These are phyloP conservation scores for Sternotherus odoratus DNA, from an alignment of 2,797 vertebrate genomes.

Conservation along the genomic window DNA sequence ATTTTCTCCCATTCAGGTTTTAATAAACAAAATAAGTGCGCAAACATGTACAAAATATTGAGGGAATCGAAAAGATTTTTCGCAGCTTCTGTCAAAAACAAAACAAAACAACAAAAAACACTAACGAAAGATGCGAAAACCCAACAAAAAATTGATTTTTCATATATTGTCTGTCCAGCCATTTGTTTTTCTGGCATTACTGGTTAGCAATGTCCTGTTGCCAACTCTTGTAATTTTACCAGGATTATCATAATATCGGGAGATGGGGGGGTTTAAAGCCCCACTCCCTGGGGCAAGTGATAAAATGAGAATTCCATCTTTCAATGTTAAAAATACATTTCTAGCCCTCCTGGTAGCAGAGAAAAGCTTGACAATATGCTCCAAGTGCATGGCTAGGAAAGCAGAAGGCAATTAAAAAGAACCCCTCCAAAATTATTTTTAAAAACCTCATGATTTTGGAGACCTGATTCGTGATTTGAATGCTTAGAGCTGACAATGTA, in stretches of 20 bases:
- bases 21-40: constrained; percentile 61
- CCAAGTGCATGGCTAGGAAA: background rate
- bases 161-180: background rate
- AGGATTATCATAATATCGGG: background rate
- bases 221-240: constrained; percentile 14
- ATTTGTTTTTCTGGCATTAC: constrained; percentile 5
- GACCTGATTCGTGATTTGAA: fast-evolving
- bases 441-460: background rate
- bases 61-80: background rate
- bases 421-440: background rate
- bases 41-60: background rate
- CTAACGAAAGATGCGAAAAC: constrained; percentile 3
- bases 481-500: fast-evolving
- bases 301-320: background rate
- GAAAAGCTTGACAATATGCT: background rate
- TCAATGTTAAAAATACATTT: background rate
- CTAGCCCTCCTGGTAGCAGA: background rate
- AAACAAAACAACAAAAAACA: background rate
- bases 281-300: constrained; percentile 34
- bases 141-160: background rate
- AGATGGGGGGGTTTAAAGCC: background rate
- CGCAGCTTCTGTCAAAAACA: constrained; percentile 12
- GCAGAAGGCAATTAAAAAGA: background rate
- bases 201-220: background rate
- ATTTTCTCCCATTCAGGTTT: constrained; percentile 35